These are phyloP conservation scores for Rostratula benghalensis DNA, from an alignment of 2,113 vertebrate species.

Conservation along the genomic window DNA sequence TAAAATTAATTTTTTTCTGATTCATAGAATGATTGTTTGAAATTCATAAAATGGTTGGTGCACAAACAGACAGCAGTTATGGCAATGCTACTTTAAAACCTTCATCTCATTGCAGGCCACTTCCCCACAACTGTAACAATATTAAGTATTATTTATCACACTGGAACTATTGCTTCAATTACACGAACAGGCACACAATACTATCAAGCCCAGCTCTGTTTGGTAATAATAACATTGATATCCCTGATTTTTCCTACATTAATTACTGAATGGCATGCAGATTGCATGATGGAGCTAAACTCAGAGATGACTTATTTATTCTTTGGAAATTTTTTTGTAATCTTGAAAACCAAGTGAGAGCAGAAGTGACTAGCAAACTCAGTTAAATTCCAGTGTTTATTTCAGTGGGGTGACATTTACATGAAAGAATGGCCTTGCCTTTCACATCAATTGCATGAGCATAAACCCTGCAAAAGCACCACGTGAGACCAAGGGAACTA, in stretches of 20 bases:
- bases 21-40: neutral
- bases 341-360: neutral
- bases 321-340: neutral
- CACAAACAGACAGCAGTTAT: neutral
- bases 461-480: neutral
- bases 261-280: neutral
- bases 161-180: neutral
- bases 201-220: neutral
- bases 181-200: accelerated
- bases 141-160: neutral
- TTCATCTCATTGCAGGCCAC: neutral
- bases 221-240: neutral
- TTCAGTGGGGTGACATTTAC: neutral
- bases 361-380: neutral
- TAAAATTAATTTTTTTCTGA: neutral
- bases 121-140: neutral
- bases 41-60: neutral
- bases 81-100: neutral
- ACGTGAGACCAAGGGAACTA: neutral
- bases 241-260: neutral
- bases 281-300: neutral
- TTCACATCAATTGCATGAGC: neutral
- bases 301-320: neutral
- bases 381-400: neutral
- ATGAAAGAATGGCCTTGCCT: neutral